Conservation (phyloP, 1,140 invertebrate genomes). For the Psix sp. region DNA sequence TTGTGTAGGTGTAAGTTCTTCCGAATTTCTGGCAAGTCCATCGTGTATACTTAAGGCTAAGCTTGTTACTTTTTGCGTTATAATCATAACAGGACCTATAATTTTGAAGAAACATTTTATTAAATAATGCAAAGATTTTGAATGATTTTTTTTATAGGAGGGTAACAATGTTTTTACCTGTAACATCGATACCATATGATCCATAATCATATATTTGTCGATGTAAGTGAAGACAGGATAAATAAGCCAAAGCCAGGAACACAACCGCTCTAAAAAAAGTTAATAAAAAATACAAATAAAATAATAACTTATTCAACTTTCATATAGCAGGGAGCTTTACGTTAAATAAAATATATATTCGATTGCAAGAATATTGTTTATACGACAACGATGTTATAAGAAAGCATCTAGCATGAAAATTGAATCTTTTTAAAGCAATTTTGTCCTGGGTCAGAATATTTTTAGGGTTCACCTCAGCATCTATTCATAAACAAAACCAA, state of each 20-base stretch:
- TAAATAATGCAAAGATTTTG: not conserved
- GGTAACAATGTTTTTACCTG: conserved; percentile 79
- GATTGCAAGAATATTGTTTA: no score
- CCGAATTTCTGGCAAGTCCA: conserved; percentile 82
- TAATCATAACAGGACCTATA: conserved; percentile 95
- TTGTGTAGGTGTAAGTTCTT: conserved; percentile 83
- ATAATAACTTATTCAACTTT: not conserved
- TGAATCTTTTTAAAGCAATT: no score
- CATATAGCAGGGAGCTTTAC: no score
- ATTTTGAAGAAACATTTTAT: not conserved
- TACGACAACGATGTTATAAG: no score
- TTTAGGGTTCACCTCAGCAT: no score
- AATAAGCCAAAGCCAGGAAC: conserved; percentile 86
- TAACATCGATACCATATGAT: conserved; percentile 93
- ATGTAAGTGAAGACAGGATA: conserved; percentile 91
- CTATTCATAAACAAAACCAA: no score
- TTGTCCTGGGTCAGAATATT: no score
- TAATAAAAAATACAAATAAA: conserved; percentile 16
- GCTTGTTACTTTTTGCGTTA: conserved; percentile 95
- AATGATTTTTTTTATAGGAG: not conserved
- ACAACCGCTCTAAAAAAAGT: conserved; percentile 83
- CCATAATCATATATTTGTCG: conserved; percentile 92
- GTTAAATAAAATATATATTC: no score
- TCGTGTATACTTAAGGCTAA: conserved; percentile 95
- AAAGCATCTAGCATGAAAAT: no score